Evolutionary conservation across 2,888 invertebrate species (phyloP), one percentile per base, ranked within the genome.

Genomic region (Saturnia pavonia): DNA sequence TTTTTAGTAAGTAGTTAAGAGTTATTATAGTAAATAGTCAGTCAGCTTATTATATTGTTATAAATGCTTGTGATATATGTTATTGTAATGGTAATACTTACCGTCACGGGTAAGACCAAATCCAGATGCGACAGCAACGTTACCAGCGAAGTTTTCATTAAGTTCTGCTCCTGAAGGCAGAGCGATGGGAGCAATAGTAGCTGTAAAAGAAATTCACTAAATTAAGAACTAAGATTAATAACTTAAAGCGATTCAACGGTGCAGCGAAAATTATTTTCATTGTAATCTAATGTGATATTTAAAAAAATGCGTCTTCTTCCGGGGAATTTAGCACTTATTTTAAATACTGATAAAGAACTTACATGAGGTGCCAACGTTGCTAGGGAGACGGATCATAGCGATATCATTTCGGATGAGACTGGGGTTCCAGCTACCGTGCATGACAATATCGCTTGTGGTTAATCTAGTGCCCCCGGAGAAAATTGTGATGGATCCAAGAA

Each of bases 401-500:
- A 88, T 71, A 67, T 88, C 88, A 69, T 88, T 84, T 19, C 80
- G 78, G 68, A 76, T 73, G 7, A 75, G 54, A 1, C 1, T 4
- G 0, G 87, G 85, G 6, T 40, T 71, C 85, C 85, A 88, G 45
- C 74, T 74, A 2, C 77, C 74, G 72, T 88, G 88, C 74, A 77
- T 76, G 4, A 74, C 72, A 7, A 87, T 76, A 6, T 72, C 69
- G 19, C 72, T 77, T 12, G 83, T 75, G 1, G 69, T 14, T 0
- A 79, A 0, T 22, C 87, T 81, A n/a, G 72, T 74, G 12, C 88
- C 87, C 7, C 86, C 87, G 19, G 66, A 71, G 78, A 85, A 88
- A 1, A 88, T 72, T 0, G 70, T 43, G 22, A 72, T 70, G 25
- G 86, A 83, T 12, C 88, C 88, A 1, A 87, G 82, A 4, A 86